Percentiles rank a stretch among this genome's conserved stretches.
These are phyloP conservation scores for Coelopa frigida DNA, from an alignment of 1,140 invertebrate species.

Conservation along the genomic window DNA sequence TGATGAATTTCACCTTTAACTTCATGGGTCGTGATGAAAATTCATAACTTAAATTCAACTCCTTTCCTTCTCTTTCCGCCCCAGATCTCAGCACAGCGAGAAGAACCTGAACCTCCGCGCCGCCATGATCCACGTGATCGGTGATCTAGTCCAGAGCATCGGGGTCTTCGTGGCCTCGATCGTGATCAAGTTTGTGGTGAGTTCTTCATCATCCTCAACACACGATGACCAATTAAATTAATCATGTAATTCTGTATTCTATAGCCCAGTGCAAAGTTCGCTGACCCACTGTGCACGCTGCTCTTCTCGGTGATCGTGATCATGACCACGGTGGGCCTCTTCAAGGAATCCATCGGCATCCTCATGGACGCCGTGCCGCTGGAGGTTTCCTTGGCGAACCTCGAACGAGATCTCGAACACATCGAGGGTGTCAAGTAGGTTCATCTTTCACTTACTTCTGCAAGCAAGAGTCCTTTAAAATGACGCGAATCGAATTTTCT, in stretches of 20 bases:
- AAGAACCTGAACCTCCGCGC: slow-evolving; percentile 80
- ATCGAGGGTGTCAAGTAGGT: slow-evolving; percentile 58
- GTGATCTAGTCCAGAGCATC: slow-evolving; percentile 83
- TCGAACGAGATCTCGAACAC: slow-evolving; percentile 50
- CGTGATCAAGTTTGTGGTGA: slow-evolving; percentile 75
- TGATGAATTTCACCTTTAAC: too few species aligned
- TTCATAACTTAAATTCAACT: too few species aligned
- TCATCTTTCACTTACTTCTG: not conserved
- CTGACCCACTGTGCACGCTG: slow-evolving; percentile 85
- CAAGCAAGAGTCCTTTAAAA: not conserved
- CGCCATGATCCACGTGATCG: slow-evolving; percentile 86
- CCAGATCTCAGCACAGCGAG: slow-evolving; percentile 6
- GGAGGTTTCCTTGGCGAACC: slow-evolving; percentile 45
- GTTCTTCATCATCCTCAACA: slow-evolving; percentile 26
- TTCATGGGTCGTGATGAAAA: too few species aligned
- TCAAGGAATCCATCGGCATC: slow-evolving; percentile 66
- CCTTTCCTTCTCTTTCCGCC: not conserved
- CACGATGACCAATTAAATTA: too few species aligned
- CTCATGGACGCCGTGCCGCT: slow-evolving; percentile 72
- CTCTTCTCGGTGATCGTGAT: slow-evolving; percentile 80
- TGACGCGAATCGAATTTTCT: too few species aligned
- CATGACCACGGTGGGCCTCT: slow-evolving; percentile 66
- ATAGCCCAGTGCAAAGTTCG: slow-evolving; percentile 66
- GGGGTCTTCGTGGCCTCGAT: slow-evolving; percentile 78
- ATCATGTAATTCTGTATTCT: slow-evolving; percentile 18